Conservation (phyloP, 2,888 invertebrate genomes). For the Carterocephalus palaemon region DNA sequence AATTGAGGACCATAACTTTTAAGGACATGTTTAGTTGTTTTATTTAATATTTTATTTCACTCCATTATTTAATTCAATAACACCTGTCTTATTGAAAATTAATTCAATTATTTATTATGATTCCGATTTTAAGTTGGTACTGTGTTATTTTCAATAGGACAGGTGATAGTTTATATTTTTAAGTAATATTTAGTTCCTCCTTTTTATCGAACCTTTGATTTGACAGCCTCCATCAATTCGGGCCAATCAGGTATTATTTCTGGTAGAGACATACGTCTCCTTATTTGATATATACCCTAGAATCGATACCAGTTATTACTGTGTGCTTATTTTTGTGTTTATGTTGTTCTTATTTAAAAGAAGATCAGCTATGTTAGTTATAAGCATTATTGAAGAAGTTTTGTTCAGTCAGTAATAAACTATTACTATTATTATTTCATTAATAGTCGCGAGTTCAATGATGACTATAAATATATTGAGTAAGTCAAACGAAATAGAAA, state of each 20-base stretch:
- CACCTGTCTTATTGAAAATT: constrained; percentile 51
- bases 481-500: neutral
- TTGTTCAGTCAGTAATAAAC: no score
- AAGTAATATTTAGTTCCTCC: constrained; percentile 54
- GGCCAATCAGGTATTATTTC: constrained; percentile 90
- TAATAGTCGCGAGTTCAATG: constrained; percentile 18
- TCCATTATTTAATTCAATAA: constrained; percentile 65
- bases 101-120: neutral
- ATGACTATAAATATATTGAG: constrained; percentile 10
- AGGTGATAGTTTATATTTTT: constrained; percentile 43
- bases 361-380: constrained; percentile 35
- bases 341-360: constrained; percentile 28
- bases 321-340: constrained; percentile 8
- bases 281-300: constrained; percentile 84
- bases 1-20: constrained; percentile 42
- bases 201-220: constrained; percentile 83
- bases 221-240: constrained; percentile 82
- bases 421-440: neutral
- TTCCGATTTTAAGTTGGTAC: no score
- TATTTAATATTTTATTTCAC: constrained; percentile 56
- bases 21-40: constrained; percentile 48
- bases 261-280: constrained; percentile 83
- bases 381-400: constrained; percentile 29
- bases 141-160: constrained; percentile 45
- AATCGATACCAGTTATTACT: constrained; percentile 68